phyloP scores from a whole-genome alignment of 2,797 vertebrate species.

The Melanotaenia parkinsoni region DNA sequence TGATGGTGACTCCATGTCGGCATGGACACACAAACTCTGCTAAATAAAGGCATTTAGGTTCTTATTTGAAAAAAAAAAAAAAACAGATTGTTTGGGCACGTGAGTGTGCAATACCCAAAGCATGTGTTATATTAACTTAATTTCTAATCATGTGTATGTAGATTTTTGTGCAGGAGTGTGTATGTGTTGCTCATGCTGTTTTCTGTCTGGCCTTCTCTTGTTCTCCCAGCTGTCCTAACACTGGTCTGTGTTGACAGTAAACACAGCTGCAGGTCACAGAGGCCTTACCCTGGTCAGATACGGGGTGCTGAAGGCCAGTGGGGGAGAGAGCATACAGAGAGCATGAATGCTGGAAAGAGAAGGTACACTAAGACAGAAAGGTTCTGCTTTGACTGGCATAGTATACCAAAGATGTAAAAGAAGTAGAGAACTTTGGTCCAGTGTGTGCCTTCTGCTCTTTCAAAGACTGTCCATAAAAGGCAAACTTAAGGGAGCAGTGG shows the following conservation, averaged over 20 bases:
- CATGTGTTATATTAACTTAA: conserved; percentile 9
- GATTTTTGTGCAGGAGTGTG: conserved; percentile 28
- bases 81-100: conserved; percentile 18
- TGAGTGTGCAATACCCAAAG: conserved; percentile 3
- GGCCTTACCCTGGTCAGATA: conserved; percentile 79
- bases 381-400: conserved; percentile 9
- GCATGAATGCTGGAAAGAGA: conserved; percentile 46
- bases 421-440: conserved; percentile 19
- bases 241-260: conserved; percentile 85
- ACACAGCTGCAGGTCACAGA: conserved; percentile 87
- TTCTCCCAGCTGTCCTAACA: conserved; percentile 87
- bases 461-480: background rate
- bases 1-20: conserved; percentile 13
- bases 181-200: conserved; percentile 63
- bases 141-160: conserved; percentile 31
- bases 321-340: conserved; percentile 55
- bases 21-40: conserved; percentile 11
- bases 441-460: conserved; percentile 26
- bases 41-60: conserved; percentile 17
- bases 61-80: conserved; percentile 15
- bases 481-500: background rate
- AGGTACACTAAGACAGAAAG: conserved; percentile 32
- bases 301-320: conserved; percentile 69
- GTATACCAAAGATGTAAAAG: conserved; percentile 8
- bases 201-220: conserved; percentile 80